Evolutionary conservation across 2,113 vertebrate species (phyloP).

Genomic region (Axis porcinus): DNA sequence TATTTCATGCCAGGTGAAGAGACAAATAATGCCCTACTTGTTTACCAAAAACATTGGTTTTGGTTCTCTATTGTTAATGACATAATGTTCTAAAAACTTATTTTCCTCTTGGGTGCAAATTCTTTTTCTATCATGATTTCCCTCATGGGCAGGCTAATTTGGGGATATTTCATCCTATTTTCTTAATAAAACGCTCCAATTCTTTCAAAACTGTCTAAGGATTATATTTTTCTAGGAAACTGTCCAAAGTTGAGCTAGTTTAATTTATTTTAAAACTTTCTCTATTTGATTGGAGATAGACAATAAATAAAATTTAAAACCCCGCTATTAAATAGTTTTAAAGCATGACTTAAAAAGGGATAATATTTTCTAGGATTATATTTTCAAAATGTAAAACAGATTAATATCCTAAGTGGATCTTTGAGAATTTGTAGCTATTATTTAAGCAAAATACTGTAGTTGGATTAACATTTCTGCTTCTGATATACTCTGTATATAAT

Average conservation of each 20-base stretch:
- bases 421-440: neutral
- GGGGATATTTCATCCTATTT: conserved; percentile 12
- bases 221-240: conserved; percentile 29
- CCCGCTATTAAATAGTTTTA: neutral
- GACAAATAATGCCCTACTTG: neutral
- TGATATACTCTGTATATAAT: neutral
- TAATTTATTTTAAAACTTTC: conserved; percentile 5
- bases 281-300: neutral
- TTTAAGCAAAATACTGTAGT: neutral
- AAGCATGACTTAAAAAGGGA: neutral
- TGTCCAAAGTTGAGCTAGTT: neutral
- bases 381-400: conserved; percentile 28
- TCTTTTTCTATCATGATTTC: neutral
- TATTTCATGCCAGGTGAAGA: neutral
- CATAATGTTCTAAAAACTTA: neutral
- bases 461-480: conserved; percentile 7
- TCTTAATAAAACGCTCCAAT: neutral
- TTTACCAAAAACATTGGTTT: neutral
- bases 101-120: neutral
- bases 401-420: neutral
- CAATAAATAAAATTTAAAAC: neutral
- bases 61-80: neutral
- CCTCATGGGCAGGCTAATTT: neutral
- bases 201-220: neutral
- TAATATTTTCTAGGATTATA: conserved; percentile 14